A percentile compares a stretch with the other conserved stretches of the same genome.
Evolutionary conservation across 37 sponge, comb jelly and placozoan genomes (phyloP).

Genomic region (Halisarca cf. caerulea): DNA sequence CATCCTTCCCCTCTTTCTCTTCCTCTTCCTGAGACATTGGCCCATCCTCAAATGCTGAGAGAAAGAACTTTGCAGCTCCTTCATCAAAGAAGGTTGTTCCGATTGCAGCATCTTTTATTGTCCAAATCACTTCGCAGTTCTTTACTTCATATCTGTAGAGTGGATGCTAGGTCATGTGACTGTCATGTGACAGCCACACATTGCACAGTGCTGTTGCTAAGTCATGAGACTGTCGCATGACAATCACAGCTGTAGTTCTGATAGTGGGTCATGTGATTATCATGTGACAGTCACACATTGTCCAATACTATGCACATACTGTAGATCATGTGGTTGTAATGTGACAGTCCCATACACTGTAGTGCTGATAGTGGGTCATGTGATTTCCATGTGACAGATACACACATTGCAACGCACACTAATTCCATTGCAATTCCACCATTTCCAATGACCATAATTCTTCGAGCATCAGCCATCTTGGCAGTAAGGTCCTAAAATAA

Average conservation of each 20-base stretch:
- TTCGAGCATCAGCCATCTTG: constrained; percentile 62
- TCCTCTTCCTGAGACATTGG: background rate
- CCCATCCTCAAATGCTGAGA: constrained; percentile 45
- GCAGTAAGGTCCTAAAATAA: constrained; percentile 65
- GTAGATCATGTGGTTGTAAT: background rate
- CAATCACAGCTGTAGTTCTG: no score
- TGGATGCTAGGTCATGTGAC: background rate
- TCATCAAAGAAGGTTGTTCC: constrained; percentile 90
- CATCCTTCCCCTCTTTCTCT: background rate
- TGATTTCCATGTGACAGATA: background rate
- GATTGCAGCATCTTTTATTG: constrained; percentile 87
- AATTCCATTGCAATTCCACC: constrained; percentile 98
- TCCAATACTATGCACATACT: no score
- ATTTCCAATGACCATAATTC: constrained; percentile 92
- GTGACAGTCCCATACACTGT: no score
- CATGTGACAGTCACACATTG: no score
- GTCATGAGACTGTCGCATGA: no score
- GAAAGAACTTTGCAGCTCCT: constrained; percentile 92
- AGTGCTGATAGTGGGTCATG: background rate
- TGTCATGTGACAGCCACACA: background rate
- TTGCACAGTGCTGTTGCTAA: background rate
- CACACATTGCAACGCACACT: constrained; percentile 64
- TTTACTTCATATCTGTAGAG: constrained; percentile 68
- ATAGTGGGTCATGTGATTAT: no score
- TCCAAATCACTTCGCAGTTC: constrained; percentile 89